Percentiles rank a stretch among this genome's conserved stretches.
phyloP scores from a whole-genome alignment of 2,888 invertebrate species.

The Leptothorax acervorum region DNA sequence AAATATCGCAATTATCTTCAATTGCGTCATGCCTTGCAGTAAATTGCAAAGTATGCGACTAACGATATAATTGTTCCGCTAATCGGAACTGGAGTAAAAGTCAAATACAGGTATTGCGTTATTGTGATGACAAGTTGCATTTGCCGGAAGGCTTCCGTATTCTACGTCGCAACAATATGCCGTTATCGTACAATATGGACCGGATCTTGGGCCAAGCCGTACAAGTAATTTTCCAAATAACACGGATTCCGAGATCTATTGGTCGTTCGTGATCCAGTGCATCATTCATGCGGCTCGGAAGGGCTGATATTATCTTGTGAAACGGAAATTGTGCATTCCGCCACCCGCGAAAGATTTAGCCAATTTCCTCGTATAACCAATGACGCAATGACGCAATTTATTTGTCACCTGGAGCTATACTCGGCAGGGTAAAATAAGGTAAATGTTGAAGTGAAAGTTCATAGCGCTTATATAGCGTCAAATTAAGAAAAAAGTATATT shows the following conservation, averaged over 20 bases:
- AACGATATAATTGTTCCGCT: slow-evolving; percentile 17
- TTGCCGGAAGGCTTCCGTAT: slow-evolving; percentile 25
- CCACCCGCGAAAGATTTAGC: slow-evolving; percentile 22
- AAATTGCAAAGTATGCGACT: background rate
- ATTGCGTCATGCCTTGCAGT: background rate
- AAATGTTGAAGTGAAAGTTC: slow-evolving; percentile 23
- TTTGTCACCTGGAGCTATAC: slow-evolving; percentile 36
- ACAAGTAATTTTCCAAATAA: slow-evolving; percentile 41
- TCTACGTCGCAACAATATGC: slow-evolving; percentile 25
- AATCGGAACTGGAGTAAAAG: slow-evolving; percentile 2
- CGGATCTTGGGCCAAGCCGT: background rate
- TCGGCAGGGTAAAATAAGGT: background rate
- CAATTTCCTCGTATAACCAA: slow-evolving; percentile 14
- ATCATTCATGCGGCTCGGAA: slow-evolving; percentile 16
- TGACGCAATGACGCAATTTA: slow-evolving; percentile 43
- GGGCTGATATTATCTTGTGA: slow-evolving; percentile 33
- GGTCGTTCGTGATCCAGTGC: slow-evolving; percentile 20
- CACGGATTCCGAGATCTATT: slow-evolving; percentile 14
- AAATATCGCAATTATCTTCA: slow-evolving; percentile 12
- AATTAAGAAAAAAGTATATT: background rate
- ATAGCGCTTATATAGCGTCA: background rate
- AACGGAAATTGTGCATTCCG: slow-evolving; percentile 30
- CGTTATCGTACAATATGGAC: slow-evolving; percentile 17
- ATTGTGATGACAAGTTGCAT: slow-evolving; percentile 12
- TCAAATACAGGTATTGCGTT: background rate